Evolutionary conservation across 2,797 vertebrate species (phyloP), one percentile per base, ranked within the genome.

Genomic region (Micrastur ruficollis): DNA sequence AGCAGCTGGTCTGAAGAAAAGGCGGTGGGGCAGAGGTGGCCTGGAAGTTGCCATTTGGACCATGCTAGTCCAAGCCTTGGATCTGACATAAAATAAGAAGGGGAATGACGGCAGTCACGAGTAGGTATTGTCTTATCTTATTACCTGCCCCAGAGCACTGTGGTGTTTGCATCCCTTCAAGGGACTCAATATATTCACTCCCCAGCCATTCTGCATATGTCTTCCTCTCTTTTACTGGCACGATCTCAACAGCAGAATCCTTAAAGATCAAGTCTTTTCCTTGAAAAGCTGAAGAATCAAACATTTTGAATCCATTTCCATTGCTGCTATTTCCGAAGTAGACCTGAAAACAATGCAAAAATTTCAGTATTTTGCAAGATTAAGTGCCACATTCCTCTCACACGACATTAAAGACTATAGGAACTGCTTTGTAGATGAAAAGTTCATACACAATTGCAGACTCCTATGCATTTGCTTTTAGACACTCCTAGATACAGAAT

Each of bases 251-350:
- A 0, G 99, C 98, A 79, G 99, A 99, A 96, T 99, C 99, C 94
- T 99, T 99, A 97, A 99, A 99, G 89, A 99, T 98, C 83, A 99
- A 98, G 96, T 99, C 98, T 79, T 98, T 97, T 82, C 99, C 98
- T 1, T 88, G 23, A 83, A 99, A 99, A 40, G 20, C 4, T 78
- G 98, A 96, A 8, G 99, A 99, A 97, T 99, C 98, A 78, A 99
- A 99, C 99, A 99, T 99, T 97, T 93, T 98, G 97, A 99, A 99
- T 44, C 38, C 98, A 12, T 97, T 97, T 75, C 46, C 11, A 40
- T 96, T 97, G 52, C 85, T 86, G 81, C 98, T 98, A 2, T 97
- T 98, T 74, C 98, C 98, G 90, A 98, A 99, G 91, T 98, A 98
- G 40, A 40, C 96, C 99, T 99, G 89, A 76, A 96, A 96, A 88